Conservation (phyloP, 2,113 vertebrate genomes). For the Steatornis caripensis region DNA sequence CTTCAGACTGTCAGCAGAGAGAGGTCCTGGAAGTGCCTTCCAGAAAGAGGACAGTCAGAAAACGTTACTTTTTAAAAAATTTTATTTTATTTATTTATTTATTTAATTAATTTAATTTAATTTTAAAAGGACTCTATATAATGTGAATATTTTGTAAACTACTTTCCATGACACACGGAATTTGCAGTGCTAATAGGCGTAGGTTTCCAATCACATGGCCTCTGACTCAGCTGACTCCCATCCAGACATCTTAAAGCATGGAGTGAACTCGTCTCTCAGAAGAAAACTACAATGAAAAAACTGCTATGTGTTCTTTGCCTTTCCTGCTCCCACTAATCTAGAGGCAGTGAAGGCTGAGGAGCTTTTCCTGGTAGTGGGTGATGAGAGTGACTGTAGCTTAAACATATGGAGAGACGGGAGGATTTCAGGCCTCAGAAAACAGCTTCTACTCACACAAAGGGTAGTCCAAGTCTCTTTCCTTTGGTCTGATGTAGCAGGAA, state of each 20-base stretch:
- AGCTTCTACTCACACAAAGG: neutral
- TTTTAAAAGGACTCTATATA: neutral
- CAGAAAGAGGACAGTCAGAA: neutral
- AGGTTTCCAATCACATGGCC: neutral
- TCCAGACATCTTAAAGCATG: accelerated
- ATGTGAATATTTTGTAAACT: neutral
- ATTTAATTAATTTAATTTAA: too few species aligned
- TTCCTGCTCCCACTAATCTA: neutral
- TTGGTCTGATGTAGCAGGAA: neutral
- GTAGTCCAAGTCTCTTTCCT: neutral
- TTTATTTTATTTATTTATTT: too few species aligned
- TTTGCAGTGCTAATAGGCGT: neutral
- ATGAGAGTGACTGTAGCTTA: neutral
- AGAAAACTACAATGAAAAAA: neutral
- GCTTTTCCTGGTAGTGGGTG: neutral
- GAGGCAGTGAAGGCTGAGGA: neutral
- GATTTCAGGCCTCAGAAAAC: neutral
- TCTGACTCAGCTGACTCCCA: neutral
- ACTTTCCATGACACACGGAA: neutral
- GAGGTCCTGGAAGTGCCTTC: neutral
- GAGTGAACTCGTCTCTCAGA: neutral
- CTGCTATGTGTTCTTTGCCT: neutral
- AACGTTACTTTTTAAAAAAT: too few species aligned
- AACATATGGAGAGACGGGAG: neutral
- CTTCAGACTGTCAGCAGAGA: neutral